Evolutionary conservation across 2,113 vertebrate genomes (phyloP).

Genomic region (Corythaeola cristata): DNA sequence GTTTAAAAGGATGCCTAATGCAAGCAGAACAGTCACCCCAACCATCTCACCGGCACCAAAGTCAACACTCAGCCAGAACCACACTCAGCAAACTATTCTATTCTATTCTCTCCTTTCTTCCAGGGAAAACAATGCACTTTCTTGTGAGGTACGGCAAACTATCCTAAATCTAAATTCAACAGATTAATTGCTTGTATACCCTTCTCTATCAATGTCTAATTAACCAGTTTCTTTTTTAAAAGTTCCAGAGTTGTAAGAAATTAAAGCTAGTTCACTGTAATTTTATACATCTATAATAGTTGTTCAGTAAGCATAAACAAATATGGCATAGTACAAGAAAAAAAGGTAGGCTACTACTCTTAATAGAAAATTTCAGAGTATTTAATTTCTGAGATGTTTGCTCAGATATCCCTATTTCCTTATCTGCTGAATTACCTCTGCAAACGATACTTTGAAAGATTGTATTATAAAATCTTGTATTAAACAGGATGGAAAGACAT

Average conservation of each 20-base stretch:
- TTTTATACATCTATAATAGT: neutral
- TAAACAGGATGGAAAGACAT: neutral
- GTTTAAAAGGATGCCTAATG: neutral
- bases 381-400: neutral
- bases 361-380: neutral
- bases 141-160: neutral
- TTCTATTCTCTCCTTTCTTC: neutral
- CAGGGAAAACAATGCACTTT: neutral
- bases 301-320: neutral
- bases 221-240: neutral
- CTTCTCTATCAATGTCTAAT: neutral
- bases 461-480: neutral
- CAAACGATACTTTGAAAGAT: neutral
- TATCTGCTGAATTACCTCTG: neutral
- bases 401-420: neutral
- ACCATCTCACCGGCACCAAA: neutral
- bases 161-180: neutral
- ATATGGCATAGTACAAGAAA: neutral
- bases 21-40: neutral
- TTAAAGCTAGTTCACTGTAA: neutral
- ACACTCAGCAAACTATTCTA: neutral
- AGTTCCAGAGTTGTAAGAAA: neutral
- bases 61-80: neutral
- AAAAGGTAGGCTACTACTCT: neutral
- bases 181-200: neutral